Base-by-base conservation (phyloP, 2,888 invertebrate species). In the Aelia acuminata region DNA sequence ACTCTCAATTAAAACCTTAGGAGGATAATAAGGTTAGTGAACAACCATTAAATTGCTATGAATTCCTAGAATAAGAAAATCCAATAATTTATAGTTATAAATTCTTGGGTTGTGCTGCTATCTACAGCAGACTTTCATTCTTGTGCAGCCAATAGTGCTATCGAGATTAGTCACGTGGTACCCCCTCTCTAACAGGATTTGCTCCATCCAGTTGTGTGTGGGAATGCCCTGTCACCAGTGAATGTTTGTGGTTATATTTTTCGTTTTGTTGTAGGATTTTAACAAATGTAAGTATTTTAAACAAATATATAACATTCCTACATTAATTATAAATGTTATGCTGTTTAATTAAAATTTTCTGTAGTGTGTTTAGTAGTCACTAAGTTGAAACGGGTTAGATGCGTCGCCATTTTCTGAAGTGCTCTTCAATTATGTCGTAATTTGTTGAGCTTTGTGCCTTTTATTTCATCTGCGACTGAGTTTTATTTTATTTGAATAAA, bases 141-240 rank as follows among this genome's bases (percentile, higher is more conserved):
- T 31, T 26, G 20, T 35, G 53, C 84, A 75, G 86, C 89, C 89
- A 89, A 89, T 89, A 87, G 88, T 49, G 88, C 47, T 18, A 70
- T 89, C 84, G 87, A 31, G 75, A 84, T 84, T 84, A 84, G 86
- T 90, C 89, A 90, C 89, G 90, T 90, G 90, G 89, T 89, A 50
- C 63, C 53, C 85, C 84, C 88, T 84, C 85, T 87, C 47, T 39
- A 48, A 43, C 48, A 48, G 39, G 80, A 63, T 70, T 80, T 80
- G 53, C 86, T 87, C 85, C 87, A 84, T 88, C 89, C 57, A 90
- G 90, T 90, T 89, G 89, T 90, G 90, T 90, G 89, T 88, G 89
- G 89, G 90, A 90, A 90, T 90, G 90, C 90, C 90, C 90, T 91
- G 91, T 91, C 90, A 90, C 90, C 90, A 90, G 90, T 91, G 90